Base-by-base conservation (phyloP, 2,888 invertebrate species). In the Tuberolachnus salignus region DNA sequence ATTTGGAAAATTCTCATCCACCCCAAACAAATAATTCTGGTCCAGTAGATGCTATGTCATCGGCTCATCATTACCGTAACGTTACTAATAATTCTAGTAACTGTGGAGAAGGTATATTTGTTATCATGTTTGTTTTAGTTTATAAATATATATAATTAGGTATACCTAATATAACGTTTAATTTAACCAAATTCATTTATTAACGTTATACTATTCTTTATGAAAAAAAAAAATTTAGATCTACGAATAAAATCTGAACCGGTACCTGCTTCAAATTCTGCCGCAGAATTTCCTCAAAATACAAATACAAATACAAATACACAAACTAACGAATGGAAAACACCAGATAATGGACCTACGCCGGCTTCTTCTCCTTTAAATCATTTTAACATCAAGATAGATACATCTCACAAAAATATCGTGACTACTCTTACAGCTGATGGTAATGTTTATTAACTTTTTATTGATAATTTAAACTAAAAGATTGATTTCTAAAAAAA, bases 381-480 rank as follows among this genome's bases (percentile, higher is more conserved):
- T 82, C 71, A 71, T n/a, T 73, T 34, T 6, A 34, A 34, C 73
- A 8, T 71, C 57, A 81, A 81, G 55, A 70, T 81, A 19, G 80
- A 81, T 49, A 80, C 81, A 51, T 81, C 82, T 59, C 82, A 82
- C 81, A 83, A 83, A 81, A 81, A 81, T 44, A 92, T 92, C 84
- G 92, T 92, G 82, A 91, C 92, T 84, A 92, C 94, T 83, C 91
- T 92, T 84, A 94, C 94, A 84, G 91, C 94, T 84, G 94, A 94
- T 86, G 94, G 94, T 93, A 85, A 89, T 87, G 16, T 16, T 21
- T 61, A 26, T 55, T 51, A 51, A 55, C 19, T 19, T 10, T n/a
- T 19, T 10, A 19, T 14, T 14, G 16, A 14, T 51, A 34, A 34
- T 34, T 34, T 34, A 34, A 34, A 34, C 34, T 34, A 34, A n/a